Evolutionary conservation across 2,113 vertebrate genomes (phyloP), one percentile per base, ranked within the genome.

Genomic region (Gasterosteus aculeatus): DNA sequence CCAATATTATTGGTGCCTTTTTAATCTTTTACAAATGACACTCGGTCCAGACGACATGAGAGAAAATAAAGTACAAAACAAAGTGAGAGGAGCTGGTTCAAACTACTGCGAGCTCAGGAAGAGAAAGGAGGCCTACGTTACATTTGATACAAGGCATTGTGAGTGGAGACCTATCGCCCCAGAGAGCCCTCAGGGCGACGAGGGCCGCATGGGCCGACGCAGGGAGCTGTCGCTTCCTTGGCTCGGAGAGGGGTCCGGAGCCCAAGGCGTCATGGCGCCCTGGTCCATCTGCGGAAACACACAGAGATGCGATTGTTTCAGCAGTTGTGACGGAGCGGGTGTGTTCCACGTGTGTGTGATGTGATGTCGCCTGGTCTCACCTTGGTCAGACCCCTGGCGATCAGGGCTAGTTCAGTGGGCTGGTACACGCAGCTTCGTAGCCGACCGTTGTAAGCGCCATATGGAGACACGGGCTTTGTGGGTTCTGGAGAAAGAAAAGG

Each of bases 351-450:
- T 26, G 22, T 26, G 8, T 39, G 7, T 19, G 7, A 44, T 38
- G 53, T n/a, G 26, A 3, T 26, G 5, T 22, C 10, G 41, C 31
- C 5, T 4, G 11, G 11, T 72, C 88, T 90, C 69, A 91, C 88
- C 84, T 94, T 95, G 75, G 95, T 94, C 77, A 92, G 80, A 47
- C 89, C 93, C 82, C 96, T 96, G 71, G 95, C 94, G 88, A 99
- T 97, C 75, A 98, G 83, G 35, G 97, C 94, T 92, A 99, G 91
- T 94, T 97, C 97, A 0, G 97, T 99, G 76, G 97, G 97, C 91
- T 98, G 97, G 92, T 97, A 98, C 57, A 98, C 95, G 0, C 93
- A 91, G 56, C 95, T 95, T 59, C 95, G 92, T 63, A 95, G 82
- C 56, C 95, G 94, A 56, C 96, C 96, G 0, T 95, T 96, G 88